A percentile compares a stretch with the other conserved stretches of the same genome.
These are phyloP conservation scores for Ficedula albicollis DNA, from an alignment of 2,797 vertebrate species.

Conservation along the genomic window DNA sequence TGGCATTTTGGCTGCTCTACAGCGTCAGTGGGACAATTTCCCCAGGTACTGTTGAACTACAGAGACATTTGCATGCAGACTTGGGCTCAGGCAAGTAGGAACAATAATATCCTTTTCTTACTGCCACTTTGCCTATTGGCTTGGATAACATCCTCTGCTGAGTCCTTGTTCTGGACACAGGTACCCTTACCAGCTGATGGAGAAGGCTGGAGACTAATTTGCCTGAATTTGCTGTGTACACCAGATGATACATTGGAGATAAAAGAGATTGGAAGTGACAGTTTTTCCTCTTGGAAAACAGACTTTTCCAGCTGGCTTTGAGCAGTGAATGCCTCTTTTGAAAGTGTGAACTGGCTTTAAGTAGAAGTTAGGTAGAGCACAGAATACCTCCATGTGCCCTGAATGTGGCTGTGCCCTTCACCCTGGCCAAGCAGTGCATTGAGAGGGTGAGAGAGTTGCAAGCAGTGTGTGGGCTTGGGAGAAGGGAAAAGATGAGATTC, in stretches of 20 bases:
- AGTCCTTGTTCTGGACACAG: background rate
- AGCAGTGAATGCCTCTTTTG: background rate
- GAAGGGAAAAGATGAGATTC: background rate
- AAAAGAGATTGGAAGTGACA: background rate
- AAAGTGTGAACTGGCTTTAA: background rate
- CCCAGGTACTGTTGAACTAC: background rate
- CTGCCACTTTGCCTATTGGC: background rate
- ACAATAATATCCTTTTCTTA: background rate
- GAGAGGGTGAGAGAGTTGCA: background rate
- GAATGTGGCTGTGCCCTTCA: background rate
- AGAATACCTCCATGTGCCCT: background rate
- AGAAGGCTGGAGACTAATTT: background rate
- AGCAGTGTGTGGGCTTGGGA: background rate
- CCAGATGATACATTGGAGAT: background rate
- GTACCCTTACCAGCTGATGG: background rate
- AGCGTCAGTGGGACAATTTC: background rate
- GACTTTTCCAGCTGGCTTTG: background rate
- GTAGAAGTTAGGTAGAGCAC: background rate
- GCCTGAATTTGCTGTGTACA: background rate
- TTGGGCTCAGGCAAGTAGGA: background rate
- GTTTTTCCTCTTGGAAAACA: background rate
- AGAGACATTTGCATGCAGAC: background rate
- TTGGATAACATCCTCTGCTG: background rate
- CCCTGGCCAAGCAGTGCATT: background rate
- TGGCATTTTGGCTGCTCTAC: constrained; percentile 26